Conservation (phyloP, 2,797 vertebrate genomes). For the Cichlasoma orientale region DNA sequence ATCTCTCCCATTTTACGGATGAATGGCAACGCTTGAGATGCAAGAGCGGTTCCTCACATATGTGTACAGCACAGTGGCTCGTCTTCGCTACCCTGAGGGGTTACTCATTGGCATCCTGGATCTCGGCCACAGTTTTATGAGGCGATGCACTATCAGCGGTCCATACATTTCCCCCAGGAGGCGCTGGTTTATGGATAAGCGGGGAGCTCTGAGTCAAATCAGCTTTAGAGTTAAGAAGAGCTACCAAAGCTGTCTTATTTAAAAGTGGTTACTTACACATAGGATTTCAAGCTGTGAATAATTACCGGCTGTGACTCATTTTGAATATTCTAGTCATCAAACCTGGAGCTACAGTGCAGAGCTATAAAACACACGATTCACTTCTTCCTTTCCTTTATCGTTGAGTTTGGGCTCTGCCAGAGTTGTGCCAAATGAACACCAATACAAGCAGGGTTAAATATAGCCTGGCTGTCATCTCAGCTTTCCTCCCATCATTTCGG, state of each 20-base stretch:
- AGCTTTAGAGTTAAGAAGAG: constrained; percentile 27
- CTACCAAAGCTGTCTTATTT: constrained; percentile 21
- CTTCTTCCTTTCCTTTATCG: constrained; percentile 3
- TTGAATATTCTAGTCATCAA: constrained; percentile 15
- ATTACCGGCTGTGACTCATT: constrained; percentile 42
- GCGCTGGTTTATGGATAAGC: constrained; percentile 31
- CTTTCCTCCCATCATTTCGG: constrained; percentile 64
- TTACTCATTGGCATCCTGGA: constrained; percentile 56
- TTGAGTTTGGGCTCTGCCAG: constrained; percentile 15
- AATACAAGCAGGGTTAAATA: constrained; percentile 60
- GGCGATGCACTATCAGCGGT: constrained; percentile 23
- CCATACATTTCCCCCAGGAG: constrained; percentile 38
- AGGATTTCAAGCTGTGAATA: constrained; percentile 24
- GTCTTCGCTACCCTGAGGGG: constrained; percentile 18
- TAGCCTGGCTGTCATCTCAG: constrained; percentile 69
- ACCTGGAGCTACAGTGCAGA: neutral
- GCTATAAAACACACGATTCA: neutral
- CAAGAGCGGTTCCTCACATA: constrained; percentile 38
- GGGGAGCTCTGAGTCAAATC: constrained; percentile 37
- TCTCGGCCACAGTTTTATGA: constrained; percentile 62
- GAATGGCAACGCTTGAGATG: constrained; percentile 58
- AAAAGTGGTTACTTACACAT: constrained; percentile 37
- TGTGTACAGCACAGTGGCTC: constrained; percentile 33
- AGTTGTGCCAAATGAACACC: constrained; percentile 55
- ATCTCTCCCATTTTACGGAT: constrained; percentile 77